These are phyloP conservation scores for Cyclargus thomasi DNA, from an alignment of 1,140 invertebrate species.

Conservation along the genomic window DNA sequence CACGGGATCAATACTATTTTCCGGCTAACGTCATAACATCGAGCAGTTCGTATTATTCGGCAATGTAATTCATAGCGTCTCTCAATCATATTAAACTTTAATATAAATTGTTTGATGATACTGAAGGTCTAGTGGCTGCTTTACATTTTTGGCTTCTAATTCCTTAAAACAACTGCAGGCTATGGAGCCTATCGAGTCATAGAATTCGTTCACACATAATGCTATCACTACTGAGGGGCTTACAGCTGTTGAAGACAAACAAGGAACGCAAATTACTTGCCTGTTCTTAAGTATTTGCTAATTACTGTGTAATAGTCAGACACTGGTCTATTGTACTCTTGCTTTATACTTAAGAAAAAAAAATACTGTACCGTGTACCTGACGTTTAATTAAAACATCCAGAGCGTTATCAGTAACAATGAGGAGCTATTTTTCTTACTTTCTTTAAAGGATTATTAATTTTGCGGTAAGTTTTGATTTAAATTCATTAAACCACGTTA, in stretches of 20 bases:
- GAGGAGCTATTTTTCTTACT: neutral
- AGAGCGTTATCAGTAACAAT: neutral
- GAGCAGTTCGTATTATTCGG: too few species aligned
- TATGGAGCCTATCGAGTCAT: neutral
- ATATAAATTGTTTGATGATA: too few species aligned
- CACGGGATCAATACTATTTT: too few species aligned
- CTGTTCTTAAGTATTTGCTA: constrained; percentile 30
- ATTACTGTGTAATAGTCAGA: constrained; percentile 30
- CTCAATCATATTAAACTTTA: too few species aligned
- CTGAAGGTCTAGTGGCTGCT: too few species aligned
- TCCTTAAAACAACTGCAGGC: too few species aligned
- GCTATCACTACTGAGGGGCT: neutral
- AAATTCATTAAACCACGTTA: too few species aligned
- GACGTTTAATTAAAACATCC: constrained; percentile 15
- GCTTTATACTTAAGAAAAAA: constrained; percentile 22
- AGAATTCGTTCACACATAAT: neutral
- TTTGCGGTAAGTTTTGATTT: too few species aligned
- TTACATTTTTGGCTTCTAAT: too few species aligned
- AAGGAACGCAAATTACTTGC: constrained; percentile 30
- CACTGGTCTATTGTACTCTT: constrained; percentile 27
- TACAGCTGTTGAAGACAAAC: neutral
- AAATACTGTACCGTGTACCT: neutral
- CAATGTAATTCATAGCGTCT: too few species aligned
- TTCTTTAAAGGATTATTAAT: too few species aligned
- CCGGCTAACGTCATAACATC: too few species aligned